phyloP scores from a whole-genome alignment of 1,140 invertebrate genomes.

The Arctopsyche grandis region DNA sequence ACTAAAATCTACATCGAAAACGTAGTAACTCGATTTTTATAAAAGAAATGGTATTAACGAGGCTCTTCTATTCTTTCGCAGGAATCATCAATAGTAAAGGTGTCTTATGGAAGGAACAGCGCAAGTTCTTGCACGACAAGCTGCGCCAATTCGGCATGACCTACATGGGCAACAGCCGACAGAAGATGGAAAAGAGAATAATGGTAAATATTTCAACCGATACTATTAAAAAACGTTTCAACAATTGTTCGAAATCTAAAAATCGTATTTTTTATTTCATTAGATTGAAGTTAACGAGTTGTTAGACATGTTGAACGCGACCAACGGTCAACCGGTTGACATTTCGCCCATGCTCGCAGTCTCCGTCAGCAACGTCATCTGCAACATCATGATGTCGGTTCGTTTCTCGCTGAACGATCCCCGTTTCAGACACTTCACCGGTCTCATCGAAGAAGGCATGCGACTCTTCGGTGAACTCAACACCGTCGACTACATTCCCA shows the following conservation, averaged over 20 bases:
- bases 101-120: slow-evolving; percentile 90
- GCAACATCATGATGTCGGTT: slow-evolving; percentile 88
- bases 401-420: slow-evolving; percentile 81
- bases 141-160: slow-evolving; percentile 92
- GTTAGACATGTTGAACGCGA: slow-evolving; percentile 70
- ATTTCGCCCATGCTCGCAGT: slow-evolving; percentile 79
- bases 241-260: neutral
- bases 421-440: slow-evolving; percentile 81
- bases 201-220: slow-evolving; percentile 71
- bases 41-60: slow-evolving; percentile 8
- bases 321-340: slow-evolving; percentile 73
- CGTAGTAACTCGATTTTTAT: neutral
- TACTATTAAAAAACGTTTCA: neutral
- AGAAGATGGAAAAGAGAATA: slow-evolving; percentile 86
- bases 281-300: slow-evolving; percentile 83
- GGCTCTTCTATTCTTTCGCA: slow-evolving; percentile 65
- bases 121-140: slow-evolving; percentile 89
- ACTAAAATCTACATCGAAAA: neutral
- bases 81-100: slow-evolving; percentile 93
- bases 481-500: slow-evolving; percentile 72
- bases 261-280: slow-evolving; percentile 51
- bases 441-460: slow-evolving; percentile 90
- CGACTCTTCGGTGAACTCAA: slow-evolving; percentile 83
- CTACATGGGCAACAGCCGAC: slow-evolving; percentile 79
- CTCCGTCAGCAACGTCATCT: slow-evolving; percentile 91